Evolutionary conservation across 2,797 vertebrate genomes (phyloP).

Genomic region (Enteromius fasciolatus): DNA sequence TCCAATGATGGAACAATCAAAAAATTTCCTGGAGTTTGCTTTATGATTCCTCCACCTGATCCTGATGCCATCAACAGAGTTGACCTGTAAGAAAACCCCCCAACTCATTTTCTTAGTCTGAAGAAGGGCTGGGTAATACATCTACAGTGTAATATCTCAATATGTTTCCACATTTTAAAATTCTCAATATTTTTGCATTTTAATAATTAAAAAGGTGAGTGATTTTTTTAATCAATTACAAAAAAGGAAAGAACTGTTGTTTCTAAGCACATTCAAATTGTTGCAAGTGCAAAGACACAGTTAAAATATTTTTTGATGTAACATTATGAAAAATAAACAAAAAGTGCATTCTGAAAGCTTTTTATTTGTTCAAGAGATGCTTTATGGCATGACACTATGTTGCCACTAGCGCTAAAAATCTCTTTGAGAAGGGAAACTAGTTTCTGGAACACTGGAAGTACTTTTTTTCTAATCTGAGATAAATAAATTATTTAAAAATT

Average conservation of each 20-base stretch:
- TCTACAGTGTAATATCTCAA: neutral
- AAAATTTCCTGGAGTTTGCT: constrained; percentile 86
- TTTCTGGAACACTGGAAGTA: neutral
- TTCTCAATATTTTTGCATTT: neutral
- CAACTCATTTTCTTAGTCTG: neutral
- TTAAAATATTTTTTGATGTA: neutral
- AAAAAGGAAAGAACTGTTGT: neutral
- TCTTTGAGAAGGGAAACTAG: no score
- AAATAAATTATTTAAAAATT: no score
- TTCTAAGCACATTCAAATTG: neutral
- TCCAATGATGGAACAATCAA: constrained; percentile 73
- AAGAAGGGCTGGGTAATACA: neutral
- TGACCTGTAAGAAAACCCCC: constrained; percentile 78
- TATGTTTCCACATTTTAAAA: neutral
- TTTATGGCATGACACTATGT: neutral
- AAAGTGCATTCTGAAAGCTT: neutral
- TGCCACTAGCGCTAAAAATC: neutral
- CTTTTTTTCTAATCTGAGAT: neutral
- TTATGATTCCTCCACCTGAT: constrained; percentile 89
- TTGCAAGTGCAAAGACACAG: neutral
- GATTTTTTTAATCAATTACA: neutral
- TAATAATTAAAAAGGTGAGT: neutral
- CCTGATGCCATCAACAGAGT: constrained; percentile 81
- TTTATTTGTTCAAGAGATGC: neutral
- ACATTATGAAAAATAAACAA: neutral